phyloP scores from a whole-genome alignment of 2,113 vertebrate species.

The Mobula birostris region DNA sequence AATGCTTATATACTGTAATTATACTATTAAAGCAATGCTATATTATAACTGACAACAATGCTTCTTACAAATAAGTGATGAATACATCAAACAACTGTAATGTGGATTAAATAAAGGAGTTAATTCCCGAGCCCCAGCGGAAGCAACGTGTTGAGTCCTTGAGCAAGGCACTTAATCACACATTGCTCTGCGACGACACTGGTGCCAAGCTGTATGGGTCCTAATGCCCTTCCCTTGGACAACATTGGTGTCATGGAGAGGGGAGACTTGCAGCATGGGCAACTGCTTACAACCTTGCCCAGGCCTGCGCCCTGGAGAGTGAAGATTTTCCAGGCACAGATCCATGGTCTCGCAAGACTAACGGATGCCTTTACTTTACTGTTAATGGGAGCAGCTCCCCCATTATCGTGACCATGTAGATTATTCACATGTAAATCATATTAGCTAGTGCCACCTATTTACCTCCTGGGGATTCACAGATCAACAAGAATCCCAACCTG shows the following conservation, averaged over 20 bases:
- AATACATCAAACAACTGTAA: neutral
- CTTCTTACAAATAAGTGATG: neutral
- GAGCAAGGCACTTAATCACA: too few relatives aligned
- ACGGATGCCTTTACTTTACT: too few relatives aligned
- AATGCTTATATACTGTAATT: neutral
- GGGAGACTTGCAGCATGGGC: too few relatives aligned
- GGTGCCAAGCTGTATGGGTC: too few relatives aligned
- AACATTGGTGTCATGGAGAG: too few relatives aligned
- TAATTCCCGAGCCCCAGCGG: neutral
- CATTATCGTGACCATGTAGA: neutral
- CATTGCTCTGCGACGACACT: too few relatives aligned
- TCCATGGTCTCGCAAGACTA: too few relatives aligned
- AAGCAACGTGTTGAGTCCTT: too few relatives aligned
- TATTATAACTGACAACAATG: neutral
- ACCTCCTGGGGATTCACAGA: neutral
- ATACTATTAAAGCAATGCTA: neutral
- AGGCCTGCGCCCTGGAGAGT: too few relatives aligned
- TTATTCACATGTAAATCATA: neutral
- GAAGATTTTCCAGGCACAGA: too few relatives aligned
- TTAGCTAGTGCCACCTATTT: neutral
- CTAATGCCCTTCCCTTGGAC: too few relatives aligned
- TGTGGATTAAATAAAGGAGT: neutral
- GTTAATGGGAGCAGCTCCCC: neutral
- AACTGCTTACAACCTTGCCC: too few relatives aligned
- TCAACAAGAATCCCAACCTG: neutral